A percentile compares a stretch with the other conserved stretches of the same genome.
Conservation (phyloP, 2,888 invertebrate genomes). For the Luperina testacea region DNA sequence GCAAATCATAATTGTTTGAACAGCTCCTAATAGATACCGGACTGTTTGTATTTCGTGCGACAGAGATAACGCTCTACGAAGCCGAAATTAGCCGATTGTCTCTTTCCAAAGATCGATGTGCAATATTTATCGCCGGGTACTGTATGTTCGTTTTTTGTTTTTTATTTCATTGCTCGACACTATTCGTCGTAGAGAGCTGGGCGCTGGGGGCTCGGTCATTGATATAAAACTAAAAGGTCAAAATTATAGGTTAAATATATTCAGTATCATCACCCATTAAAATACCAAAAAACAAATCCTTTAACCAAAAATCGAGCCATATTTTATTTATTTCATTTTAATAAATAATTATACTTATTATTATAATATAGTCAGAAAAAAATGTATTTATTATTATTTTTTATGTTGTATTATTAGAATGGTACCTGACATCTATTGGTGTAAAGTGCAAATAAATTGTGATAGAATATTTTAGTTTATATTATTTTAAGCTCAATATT, state of each 20-base stretch:
- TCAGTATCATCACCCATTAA: background rate
- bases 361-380: conserved; percentile 2
- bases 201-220: background rate
- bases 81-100: too few species aligned
- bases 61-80: too few species aligned
- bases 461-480: conserved; percentile 69
- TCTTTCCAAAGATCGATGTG: too few species aligned
- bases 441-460: conserved; percentile 69
- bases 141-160: background rate
- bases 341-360: conserved; percentile 9
- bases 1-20: too few species aligned
- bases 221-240: background rate
- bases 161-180: background rate
- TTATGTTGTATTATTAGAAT: conserved; percentile 46
- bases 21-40: too few species aligned
- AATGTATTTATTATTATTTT: conserved; percentile 27
- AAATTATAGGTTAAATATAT: background rate
- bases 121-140: too few species aligned
- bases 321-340: conserved; percentile 22
- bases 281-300: background rate
- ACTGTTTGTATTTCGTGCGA: too few species aligned
- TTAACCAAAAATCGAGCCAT: conserved; percentile 45
- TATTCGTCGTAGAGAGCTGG: background rate
- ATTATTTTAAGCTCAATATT: conserved; percentile 68
- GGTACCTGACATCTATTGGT: conserved; percentile 69